Conservation (phyloP, 2,113 vertebrate species). For the Lophura nycthemera region DNA sequence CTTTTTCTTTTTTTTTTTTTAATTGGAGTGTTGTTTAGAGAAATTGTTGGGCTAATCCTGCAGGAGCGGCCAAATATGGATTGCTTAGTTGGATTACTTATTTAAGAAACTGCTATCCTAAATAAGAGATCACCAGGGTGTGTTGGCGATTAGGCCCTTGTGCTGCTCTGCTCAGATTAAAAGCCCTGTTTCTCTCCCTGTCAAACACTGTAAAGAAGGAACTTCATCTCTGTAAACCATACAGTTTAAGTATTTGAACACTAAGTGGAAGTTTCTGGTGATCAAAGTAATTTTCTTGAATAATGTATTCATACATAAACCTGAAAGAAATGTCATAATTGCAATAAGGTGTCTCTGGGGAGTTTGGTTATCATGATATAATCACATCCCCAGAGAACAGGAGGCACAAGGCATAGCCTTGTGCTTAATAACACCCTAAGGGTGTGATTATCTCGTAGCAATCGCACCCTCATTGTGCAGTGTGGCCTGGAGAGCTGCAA, state of each 20-base stretch:
- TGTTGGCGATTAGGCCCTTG: conserved; percentile 1
- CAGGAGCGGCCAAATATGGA: background rate
- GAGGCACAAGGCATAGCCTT: conserved; percentile 65
- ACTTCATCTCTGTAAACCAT: conserved; percentile 69
- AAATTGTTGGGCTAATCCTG: background rate
- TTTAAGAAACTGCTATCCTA: background rate
- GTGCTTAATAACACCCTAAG: conserved; percentile 74
- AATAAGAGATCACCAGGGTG: background rate
- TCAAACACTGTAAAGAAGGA: conserved; percentile 59
- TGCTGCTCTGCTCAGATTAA: conserved; percentile 27
- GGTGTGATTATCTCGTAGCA: conserved; percentile 67
- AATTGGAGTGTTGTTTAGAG: background rate
- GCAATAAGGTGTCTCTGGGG: conserved; percentile 74
- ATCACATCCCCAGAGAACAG: conserved; percentile 58
- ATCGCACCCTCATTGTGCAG: conserved; percentile 64
- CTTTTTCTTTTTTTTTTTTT: background rate
- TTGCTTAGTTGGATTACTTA: background rate
- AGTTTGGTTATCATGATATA: conserved; percentile 74
- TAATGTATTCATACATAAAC: conserved; percentile 76
- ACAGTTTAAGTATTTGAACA: conserved; percentile 74
- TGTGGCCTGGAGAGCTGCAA: conserved; percentile 42
- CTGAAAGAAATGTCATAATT: conserved; percentile 78
- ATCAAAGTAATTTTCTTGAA: conserved; percentile 75
- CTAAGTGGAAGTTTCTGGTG: conserved; percentile 76
- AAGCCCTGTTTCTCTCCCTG: conserved; percentile 44